Evolutionary conservation across 1,140 invertebrate genomes (phyloP).

Genomic region (Caenorhabditis tropicalis): DNA sequence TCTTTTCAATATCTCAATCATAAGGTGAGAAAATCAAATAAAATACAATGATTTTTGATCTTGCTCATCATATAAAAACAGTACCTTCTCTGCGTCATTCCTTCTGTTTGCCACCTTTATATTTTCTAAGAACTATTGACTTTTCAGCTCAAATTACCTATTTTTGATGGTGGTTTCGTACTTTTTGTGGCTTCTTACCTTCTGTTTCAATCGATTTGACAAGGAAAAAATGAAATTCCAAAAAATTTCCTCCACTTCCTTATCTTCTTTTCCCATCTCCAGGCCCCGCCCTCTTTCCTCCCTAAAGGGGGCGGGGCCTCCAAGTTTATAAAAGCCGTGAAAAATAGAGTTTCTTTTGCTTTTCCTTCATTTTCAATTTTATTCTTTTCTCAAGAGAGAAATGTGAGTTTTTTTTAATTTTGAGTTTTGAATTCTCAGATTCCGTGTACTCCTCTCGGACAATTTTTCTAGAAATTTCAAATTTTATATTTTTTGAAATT

Average conservation of each 20-base stretch:
- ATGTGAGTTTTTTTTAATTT: neutral
- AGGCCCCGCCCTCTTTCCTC: neutral
- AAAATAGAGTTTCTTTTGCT: too few relatives aligned
- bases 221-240: too few relatives aligned
- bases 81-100: too few relatives aligned
- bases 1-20: too few relatives aligned
- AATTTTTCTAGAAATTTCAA: neutral
- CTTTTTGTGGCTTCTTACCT: neutral
- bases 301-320: neutral
- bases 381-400: neutral
- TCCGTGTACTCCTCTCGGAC: neutral
- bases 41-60: too few relatives aligned
- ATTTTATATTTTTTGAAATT: too few relatives aligned
- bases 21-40: too few relatives aligned
- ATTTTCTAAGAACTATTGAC: neutral
- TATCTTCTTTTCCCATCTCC: neutral
- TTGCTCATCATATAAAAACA: too few relatives aligned
- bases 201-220: neutral
- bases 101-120: too few relatives aligned
- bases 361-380: neutral
- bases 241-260: neutral
- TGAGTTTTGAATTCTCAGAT: neutral
- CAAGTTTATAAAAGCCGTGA: too few relatives aligned
- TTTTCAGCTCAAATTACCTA: constrained; percentile 1
- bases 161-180: neutral